A percentile compares a stretch with the other conserved stretches of the same genome.
These are phyloP conservation scores for Cynoglossus semilaevis DNA, from an alignment of 2,113 vertebrate genomes.

Conservation along the genomic window DNA sequence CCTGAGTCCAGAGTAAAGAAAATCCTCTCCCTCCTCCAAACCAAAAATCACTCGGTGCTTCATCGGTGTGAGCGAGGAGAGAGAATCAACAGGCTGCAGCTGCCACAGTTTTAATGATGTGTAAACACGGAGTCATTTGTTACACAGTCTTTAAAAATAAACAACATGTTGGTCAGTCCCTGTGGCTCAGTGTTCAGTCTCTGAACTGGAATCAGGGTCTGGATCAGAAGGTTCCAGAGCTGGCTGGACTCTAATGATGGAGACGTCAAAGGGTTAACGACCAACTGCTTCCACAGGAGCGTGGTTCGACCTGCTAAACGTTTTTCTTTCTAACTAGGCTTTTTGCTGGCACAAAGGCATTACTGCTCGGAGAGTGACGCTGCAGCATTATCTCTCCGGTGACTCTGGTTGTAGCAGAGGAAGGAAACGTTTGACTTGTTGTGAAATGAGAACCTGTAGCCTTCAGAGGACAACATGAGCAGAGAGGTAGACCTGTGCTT, in stretches of 20 bases:
- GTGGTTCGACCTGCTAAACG: too few relatives aligned
- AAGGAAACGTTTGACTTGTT: not conserved
- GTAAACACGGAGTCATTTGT: constrained; percentile 48
- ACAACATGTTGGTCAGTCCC: constrained; percentile 28
- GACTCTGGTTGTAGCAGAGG: not conserved
- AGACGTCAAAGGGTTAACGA: constrained; percentile 20
- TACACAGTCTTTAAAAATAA: too few relatives aligned
- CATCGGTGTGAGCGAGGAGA: constrained; percentile 3
- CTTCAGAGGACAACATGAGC: too few relatives aligned
- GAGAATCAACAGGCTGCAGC: constrained; percentile 14
- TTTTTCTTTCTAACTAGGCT: too few relatives aligned
- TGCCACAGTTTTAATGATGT: constrained; percentile 54
- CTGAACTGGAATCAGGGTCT: constrained; percentile 8
- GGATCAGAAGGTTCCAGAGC: constrained; percentile 38
- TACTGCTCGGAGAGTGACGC: too few relatives aligned
- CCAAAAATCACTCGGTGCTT: constrained; percentile 34
- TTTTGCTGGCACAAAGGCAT: too few relatives aligned
- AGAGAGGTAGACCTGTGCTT: constrained; percentile 26
- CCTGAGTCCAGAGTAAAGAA: constrained; percentile 15
- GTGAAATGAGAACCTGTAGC: too few relatives aligned
- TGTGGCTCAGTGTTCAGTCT: constrained; percentile 34
- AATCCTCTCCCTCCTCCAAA: constrained; percentile 12
- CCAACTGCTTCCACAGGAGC: not conserved
- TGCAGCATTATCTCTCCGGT: too few relatives aligned
- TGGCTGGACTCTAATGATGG: constrained; percentile 52